Evolutionary conservation across 2,888 invertebrate species (phyloP), one percentile per base, ranked within the genome.

Genomic region (Tachina grossa): DNA sequence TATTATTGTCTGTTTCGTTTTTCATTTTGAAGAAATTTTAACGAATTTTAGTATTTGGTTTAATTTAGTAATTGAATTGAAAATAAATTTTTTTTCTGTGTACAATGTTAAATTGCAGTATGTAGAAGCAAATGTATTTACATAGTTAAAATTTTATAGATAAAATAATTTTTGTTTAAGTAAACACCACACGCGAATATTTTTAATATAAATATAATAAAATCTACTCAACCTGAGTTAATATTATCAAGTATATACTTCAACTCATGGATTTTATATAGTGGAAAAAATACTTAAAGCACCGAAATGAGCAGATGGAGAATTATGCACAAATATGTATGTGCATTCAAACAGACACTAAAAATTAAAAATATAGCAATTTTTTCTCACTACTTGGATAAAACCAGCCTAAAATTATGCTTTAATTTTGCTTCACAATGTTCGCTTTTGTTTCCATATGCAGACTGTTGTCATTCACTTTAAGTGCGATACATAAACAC

Each of bases 401-500:
- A 55, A 22, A 14, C 2, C 13, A 41, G 2, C 78, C 61, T 71
- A 63, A 78, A 71, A 61, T 39, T 78, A 53, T 68, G 77, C 68
- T 39, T 59, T 22, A 57, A 47, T 71, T 77, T 63, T 59, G 10
- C 39, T 19, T 63, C n/a, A 22, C 41, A 39, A 53, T 47, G 66
- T 66, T 49, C 4, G 9, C 13, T n/a, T n/a, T 57, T 45, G n/a
- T 14, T 10, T 22, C 3, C 55, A 41, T 16, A 22, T 53, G 53
- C 8, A 49, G 14, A 45, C 65, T 41, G 5, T 55, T 41, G 5
- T 55, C 69, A 61, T 57, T 39, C 22, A 51, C 66, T 63, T 82
- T 49, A 79, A 85, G 83, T 83, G 76, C 79, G 55, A 59, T 72
- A 63, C 71, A 51, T 68, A 65, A 79, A 84, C 74, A 86, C 51